A percentile compares a stretch with the other conserved stretches of the same genome.
Evolutionary conservation across 2,888 invertebrate genomes (phyloP).

Genomic region (Leptothorax acervorum): DNA sequence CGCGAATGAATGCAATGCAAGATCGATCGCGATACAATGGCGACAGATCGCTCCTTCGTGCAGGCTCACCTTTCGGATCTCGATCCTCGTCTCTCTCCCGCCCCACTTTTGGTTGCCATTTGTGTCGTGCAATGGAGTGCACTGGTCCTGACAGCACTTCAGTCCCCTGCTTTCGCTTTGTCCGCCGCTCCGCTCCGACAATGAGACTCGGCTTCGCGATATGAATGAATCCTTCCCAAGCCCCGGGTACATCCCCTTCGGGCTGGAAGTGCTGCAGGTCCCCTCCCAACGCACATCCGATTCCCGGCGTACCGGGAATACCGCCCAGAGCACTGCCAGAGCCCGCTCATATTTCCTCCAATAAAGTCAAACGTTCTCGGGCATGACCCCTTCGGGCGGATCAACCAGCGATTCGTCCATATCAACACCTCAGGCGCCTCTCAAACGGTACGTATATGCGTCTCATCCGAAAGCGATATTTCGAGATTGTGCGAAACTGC

Average conservation of each 20-base stretch:
- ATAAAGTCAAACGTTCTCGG: slow-evolving; percentile 71
- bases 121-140: slow-evolving; percentile 74
- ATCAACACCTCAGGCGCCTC: slow-evolving; percentile 33
- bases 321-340: slow-evolving; percentile 42
- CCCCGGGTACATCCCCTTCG: slow-evolving; percentile 63
- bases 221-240: slow-evolving; percentile 72
- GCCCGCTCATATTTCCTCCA: slow-evolving; percentile 62
- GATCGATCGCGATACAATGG: slow-evolving; percentile 51
- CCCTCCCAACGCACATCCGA: slow-evolving; percentile 20
- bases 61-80: slow-evolving; percentile 39
- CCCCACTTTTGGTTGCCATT: slow-evolving; percentile 75
- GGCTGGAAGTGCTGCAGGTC: slow-evolving; percentile 68
- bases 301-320: slow-evolving; percentile 44
- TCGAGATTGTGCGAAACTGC: not conserved
- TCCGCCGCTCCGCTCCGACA: slow-evolving; percentile 63
- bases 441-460: slow-evolving; percentile 37
- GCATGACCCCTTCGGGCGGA: slow-evolving; percentile 56
- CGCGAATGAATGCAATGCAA: slow-evolving; percentile 40
- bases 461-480: not conserved
- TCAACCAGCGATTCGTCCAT: slow-evolving; percentile 45
- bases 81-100: slow-evolving; percentile 62
- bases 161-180: slow-evolving; percentile 67
- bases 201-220: slow-evolving; percentile 68
- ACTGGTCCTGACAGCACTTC: slow-evolving; percentile 75
- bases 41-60: slow-evolving; percentile 53